Base-by-base conservation (phyloP, 2,797 vertebrate genomes). In the Parambassis ranga region DNA sequence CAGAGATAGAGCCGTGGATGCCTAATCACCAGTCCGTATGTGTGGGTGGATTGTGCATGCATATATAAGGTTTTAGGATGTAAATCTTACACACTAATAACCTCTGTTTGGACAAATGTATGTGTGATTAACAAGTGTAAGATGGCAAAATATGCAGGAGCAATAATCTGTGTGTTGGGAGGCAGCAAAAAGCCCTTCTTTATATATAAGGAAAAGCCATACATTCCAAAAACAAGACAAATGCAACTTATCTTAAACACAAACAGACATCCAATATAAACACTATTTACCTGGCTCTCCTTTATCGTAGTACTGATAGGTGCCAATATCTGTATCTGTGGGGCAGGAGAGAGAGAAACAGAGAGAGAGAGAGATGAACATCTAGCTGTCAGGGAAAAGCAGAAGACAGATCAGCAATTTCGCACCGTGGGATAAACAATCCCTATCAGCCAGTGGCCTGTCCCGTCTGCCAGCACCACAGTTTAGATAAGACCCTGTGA, bases 231-330 rank as follows among this genome's bases (percentile, higher is more conserved):
- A 84, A 82, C 69, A 86, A 87, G 70, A 74, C 79, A 87, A 85
- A 88, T 70, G 60, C 64, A 82, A 82, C 71, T 84, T 79, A 87
- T 89, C 85, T 87, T 61, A 83, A 86, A 84, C 43, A 77, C 77
- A 90, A 85, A 89, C 81, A 82, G 36, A 83, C 75, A 89, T 75
- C 79, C 84, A 88, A 90, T 83, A 89, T 75, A 87, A 83, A 88
- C 80, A 79, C 49, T 82, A 83, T 90, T 94, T 94, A 98, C 96
- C 95, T 94, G 93, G 48, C 66, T 98, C 93, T 73, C 93, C 95
- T 92, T 95, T 97, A 85, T 96, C 95, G 58, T 92, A 92, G 89
- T 95, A 96, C 87, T 95, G 95, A 87, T 95, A 94, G 78, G 94
- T 92, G 65, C 97, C 96, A 82, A 96, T 94, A 88, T 98, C 95